Evolutionary conservation across 2,113 vertebrate species (phyloP).

Genomic region (Lepus americanus): DNA sequence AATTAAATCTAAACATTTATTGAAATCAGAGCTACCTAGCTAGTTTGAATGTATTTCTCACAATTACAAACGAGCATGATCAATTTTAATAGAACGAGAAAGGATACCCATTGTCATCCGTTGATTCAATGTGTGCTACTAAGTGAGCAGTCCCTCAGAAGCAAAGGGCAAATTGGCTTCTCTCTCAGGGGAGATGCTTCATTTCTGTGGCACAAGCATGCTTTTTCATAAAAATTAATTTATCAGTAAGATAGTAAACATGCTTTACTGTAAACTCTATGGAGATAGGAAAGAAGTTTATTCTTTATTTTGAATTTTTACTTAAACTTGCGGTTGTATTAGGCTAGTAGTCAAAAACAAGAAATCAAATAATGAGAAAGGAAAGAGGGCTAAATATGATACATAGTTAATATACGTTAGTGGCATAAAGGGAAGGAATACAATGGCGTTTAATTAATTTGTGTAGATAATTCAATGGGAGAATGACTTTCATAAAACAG

Average conservation of each 20-base stretch:
- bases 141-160: neutral
- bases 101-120: neutral
- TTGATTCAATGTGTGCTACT: neutral
- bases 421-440: neutral
- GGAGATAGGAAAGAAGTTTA: neutral
- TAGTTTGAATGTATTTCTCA: conserved; percentile 45
- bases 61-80: conserved; percentile 53
- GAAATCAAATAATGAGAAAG: neutral
- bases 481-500: neutral
- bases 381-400: neutral
- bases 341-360: neutral
- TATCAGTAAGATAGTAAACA: neutral
- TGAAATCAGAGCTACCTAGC: conserved; percentile 48
- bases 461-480: neutral
- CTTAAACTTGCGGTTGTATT: neutral
- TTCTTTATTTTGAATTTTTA: neutral
- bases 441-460: neutral
- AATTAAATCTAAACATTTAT: conserved; percentile 71
- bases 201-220: neutral
- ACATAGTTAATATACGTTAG: neutral
- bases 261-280: neutral
- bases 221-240: neutral
- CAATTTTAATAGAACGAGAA: conserved; percentile 62
- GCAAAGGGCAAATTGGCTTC: neutral
- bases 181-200: neutral